Evolutionary conservation across 2,888 invertebrate genomes (phyloP), one percentile per base, ranked within the genome.

Genomic region (Ornithoptera priamus): DNA sequence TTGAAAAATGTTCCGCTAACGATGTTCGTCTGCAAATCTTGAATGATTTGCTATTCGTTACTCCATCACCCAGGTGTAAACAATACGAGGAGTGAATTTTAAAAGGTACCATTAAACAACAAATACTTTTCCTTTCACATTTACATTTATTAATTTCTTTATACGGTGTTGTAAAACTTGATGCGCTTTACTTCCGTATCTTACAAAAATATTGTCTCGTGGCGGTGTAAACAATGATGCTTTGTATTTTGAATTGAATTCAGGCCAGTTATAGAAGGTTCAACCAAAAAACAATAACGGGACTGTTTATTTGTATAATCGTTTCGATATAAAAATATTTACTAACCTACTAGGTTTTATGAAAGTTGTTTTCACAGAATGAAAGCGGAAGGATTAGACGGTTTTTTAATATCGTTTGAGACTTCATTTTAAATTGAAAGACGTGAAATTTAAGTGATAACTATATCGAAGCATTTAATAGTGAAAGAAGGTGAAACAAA

Each of bases 401-500:
- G 17, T n/a, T 7, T n/a, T 6, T 12, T 53, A n/a, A 18, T 53
- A 6, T 7, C n/a, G n/a, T 4, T n/a, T 53, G n/a, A 53, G 18
- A 53, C 1, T 7, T n/a, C 2, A 39, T 7, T 39, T 6, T 8
- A 1, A n/a, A 42, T 22, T 20, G 17, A 12, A 17, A 65, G 20
- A 42, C 15, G 17, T 4, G 57, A 65, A 57, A 62, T 42, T 61
- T 62, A 62, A 65, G 58, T 50, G 60, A 68, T 64, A 24, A 39
- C 60, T 65, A 46, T 50, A 69, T 61, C 24, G 7, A 36, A 20
- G 62, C 57, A 60, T 46, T 57, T 20, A 53, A 50, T 62, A 24
- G 61, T 69, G 30, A 62, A 65, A 61, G 65, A 65, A 61, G 60
- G 59, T 3, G 65, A 70, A 67, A 70, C 67, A 66, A 67, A 67